Evolutionary conservation across 2,113 vertebrate genomes (phyloP).

Genomic region (Uria aalge): DNA sequence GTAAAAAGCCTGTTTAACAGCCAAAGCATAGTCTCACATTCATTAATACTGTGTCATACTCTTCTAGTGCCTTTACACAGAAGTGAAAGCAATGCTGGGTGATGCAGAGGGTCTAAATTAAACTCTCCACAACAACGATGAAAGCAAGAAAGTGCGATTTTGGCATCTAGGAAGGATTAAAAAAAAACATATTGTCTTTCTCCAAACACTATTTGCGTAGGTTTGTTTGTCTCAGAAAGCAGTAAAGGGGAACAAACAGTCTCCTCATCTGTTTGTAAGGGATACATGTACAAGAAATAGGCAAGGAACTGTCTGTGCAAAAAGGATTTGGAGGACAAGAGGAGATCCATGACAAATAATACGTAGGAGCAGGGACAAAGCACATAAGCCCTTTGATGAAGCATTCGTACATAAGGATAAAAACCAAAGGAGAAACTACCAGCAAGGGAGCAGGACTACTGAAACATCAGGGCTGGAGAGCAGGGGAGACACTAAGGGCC

Average conservation of each 20-base stretch:
- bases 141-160: background rate
- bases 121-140: background rate
- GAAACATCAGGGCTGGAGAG: background rate
- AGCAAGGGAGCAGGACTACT: background rate
- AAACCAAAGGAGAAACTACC: background rate
- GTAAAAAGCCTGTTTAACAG: background rate
- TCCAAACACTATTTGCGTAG: background rate
- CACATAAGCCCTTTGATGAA: background rate
- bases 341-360: background rate
- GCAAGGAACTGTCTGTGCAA: background rate
- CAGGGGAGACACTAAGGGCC: background rate
- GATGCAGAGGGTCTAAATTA: background rate
- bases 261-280: background rate
- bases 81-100: background rate
- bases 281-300: background rate
- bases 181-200: background rate
- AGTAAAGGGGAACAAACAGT: background rate
- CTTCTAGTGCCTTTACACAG: background rate
- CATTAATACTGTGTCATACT: background rate
- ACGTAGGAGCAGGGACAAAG: background rate
- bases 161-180: background rate
- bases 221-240: background rate
- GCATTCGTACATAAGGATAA: background rate
- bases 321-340: background rate
- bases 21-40: background rate